phyloP scores from a whole-genome alignment of 2,888 invertebrate genomes.

The Cantharis flavilabris region DNA sequence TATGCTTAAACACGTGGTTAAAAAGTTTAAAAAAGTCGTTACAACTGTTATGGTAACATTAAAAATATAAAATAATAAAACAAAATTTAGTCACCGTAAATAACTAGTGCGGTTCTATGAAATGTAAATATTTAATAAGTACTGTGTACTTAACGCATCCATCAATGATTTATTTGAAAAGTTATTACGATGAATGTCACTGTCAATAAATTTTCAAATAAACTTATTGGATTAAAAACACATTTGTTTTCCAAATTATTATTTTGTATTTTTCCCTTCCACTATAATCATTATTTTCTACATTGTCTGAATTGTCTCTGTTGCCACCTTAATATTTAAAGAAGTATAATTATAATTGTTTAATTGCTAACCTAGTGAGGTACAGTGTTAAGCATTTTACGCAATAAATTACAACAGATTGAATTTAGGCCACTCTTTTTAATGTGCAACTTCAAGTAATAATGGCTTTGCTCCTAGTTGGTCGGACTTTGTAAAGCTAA shows the following conservation, averaged over 20 bases:
- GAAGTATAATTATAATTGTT: not conserved
- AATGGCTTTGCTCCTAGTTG: constrained; percentile 29
- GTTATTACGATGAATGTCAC: not conserved
- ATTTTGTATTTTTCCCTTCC: too few species aligned
- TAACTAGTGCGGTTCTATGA: not conserved
- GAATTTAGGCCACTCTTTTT: constrained; percentile 17
- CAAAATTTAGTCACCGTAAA: not conserved
- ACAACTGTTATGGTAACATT: not conserved
- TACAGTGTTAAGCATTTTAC: constrained; percentile 14
- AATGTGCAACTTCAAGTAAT: constrained; percentile 12
- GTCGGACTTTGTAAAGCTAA: constrained; percentile 28
- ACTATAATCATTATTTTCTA: too few species aligned
- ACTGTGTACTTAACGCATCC: not conserved
- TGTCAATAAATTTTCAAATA: not conserved
- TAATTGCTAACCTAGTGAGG: not conserved
- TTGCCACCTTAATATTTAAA: not conserved
- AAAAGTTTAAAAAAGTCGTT: not conserved
- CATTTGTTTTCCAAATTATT: not conserved
- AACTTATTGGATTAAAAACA: not conserved
- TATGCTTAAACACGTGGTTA: not conserved
- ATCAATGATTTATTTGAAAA: not conserved
- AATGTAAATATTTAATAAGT: not conserved
- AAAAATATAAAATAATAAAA: not conserved
- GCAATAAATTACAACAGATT: constrained; percentile 23
- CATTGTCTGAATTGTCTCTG: too few species aligned